Percentiles rank a stretch among this genome's conserved stretches.
Evolutionary conservation across 92 coral and sea anemone genomes (phyloP).

Genomic region (Nematostella vectensis): DNA sequence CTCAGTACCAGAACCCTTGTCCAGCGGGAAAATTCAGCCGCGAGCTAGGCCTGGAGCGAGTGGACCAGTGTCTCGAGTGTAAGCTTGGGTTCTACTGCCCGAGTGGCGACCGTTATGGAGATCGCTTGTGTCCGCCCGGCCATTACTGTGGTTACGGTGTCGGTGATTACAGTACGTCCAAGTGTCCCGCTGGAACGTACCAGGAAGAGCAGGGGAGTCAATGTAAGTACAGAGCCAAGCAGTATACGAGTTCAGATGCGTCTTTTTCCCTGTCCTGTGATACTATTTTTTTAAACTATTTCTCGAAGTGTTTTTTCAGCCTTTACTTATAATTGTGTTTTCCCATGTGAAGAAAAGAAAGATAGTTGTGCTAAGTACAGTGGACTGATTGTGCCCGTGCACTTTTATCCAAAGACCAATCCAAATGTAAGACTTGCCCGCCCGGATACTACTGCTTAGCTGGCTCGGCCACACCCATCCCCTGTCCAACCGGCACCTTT

Average conservation of each 20-base stretch:
- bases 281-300: too few relatives aligned
- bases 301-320: too few relatives aligned
- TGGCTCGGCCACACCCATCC: constrained; percentile 69
- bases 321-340: neutral
- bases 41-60: constrained; percentile 65
- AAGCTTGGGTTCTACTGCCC: constrained; percentile 77
- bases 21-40: constrained; percentile 61
- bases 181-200: constrained; percentile 75
- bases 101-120: constrained; percentile 75
- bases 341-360: neutral
- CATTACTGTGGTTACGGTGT: constrained; percentile 60
- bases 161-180: constrained; percentile 15
- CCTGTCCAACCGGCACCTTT: constrained; percentile 79
- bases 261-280: too few relatives aligned
- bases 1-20: constrained; percentile 78
- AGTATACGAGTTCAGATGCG: too few relatives aligned
- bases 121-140: constrained; percentile 73
- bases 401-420: too few relatives aligned
- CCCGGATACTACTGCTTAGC: constrained; percentile 73
- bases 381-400: too few relatives aligned
- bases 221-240: constrained; percentile 57
- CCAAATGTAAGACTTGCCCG: constrained; percentile 86
- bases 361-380: too few relatives aligned
- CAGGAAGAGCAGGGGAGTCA: constrained; percentile 93
- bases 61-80: constrained; percentile 68